phyloP scores from a whole-genome alignment of 2,888 invertebrate genomes.

The Acleris emargana region DNA sequence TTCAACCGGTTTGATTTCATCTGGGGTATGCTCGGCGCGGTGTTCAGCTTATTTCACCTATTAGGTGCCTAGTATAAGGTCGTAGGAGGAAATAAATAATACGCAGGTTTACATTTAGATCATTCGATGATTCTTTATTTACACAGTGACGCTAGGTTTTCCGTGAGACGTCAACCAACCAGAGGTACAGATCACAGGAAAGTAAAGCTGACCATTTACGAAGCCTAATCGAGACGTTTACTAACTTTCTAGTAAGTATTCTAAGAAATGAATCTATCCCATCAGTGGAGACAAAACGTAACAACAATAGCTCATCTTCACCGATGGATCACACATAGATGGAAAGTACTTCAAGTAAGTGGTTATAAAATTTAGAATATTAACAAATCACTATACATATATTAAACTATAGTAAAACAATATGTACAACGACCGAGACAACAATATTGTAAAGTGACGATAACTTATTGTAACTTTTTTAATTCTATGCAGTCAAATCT shows the following conservation, averaged over 20 bases:
- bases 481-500: slow-evolving; percentile 83
- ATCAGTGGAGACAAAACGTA: slow-evolving; percentile 40
- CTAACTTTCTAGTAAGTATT: slow-evolving; percentile 46
- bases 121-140: slow-evolving; percentile 82
- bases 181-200: slow-evolving; percentile 73
- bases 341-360: slow-evolving; percentile 55
- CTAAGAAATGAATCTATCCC: slow-evolving; percentile 43
- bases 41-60: no score
- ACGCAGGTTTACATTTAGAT: slow-evolving; percentile 76
- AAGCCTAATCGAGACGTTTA: slow-evolving; percentile 58
- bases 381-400: slow-evolving; percentile 60
- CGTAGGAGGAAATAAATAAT: slow-evolving; percentile 52
- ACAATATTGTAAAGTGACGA: slow-evolving; percentile 44
- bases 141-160: slow-evolving; percentile 66
- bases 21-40: no score
- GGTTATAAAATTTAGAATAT: slow-evolving; percentile 67
- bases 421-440: slow-evolving; percentile 52
- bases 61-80: no score
- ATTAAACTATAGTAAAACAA: slow-evolving; percentile 56
- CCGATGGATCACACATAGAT: slow-evolving; percentile 48
- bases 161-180: slow-evolving; percentile 66
- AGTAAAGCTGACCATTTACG: slow-evolving; percentile 62
- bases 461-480: slow-evolving; percentile 40
- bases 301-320: slow-evolving; percentile 40
- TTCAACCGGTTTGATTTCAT: no score